Percentiles rank a stretch among this genome's conserved stretches.
Evolutionary conservation across 2,113 vertebrate genomes (phyloP).

Genomic region (Paralichthys olivaceus): DNA sequence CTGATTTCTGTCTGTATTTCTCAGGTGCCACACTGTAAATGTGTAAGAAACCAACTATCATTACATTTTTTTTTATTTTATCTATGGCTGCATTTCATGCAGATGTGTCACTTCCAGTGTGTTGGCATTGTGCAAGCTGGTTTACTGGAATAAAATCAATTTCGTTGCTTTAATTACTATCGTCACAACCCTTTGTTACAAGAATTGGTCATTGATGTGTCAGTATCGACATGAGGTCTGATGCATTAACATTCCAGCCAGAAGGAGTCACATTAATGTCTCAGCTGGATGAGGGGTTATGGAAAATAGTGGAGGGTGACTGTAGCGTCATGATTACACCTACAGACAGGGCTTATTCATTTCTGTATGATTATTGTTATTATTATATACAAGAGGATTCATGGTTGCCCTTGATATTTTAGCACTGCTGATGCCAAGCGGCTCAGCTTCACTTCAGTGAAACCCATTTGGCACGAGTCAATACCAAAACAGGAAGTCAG

Average conservation of each 20-base stretch:
- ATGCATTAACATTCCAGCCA: conserved; percentile 35
- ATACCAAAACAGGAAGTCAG: conserved; percentile 81
- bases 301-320: neutral
- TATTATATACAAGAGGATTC: neutral
- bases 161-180: neutral
- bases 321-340: conserved; percentile 17
- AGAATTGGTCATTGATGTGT: conserved; percentile 20
- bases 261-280: conserved; percentile 23
- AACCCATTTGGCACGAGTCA: conserved; percentile 75
- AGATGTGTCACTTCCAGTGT: neutral
- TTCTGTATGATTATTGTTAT: neutral
- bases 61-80: too few relatives aligned
- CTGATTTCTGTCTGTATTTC: too few relatives aligned
- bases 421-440: conserved; percentile 41
- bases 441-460: conserved; percentile 48
- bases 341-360: conserved; percentile 1
- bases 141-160: neutral
- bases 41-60: too few relatives aligned
- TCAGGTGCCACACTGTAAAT: too few relatives aligned
- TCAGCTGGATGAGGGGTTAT: neutral
- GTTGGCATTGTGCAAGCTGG: neutral
- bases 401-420: conserved; percentile 7
- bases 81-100: neutral
- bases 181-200: conserved; percentile 2
- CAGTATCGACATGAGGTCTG: neutral